Evolutionary conservation across 2,888 invertebrate species (phyloP), one percentile per base, ranked within the genome.

Genomic region (Melieria crassipennis): DNA sequence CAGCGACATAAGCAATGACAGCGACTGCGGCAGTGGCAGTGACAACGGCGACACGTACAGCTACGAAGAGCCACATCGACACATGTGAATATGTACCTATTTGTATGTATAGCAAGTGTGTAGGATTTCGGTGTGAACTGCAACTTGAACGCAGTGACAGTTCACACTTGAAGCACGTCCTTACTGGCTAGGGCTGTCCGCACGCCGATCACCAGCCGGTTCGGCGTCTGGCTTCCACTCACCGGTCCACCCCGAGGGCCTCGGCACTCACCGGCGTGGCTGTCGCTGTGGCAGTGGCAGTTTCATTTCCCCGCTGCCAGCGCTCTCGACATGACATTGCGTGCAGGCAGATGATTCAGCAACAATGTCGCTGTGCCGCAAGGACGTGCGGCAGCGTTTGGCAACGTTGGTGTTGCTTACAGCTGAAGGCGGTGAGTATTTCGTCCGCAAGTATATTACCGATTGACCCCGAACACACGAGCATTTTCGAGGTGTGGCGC

Each of bases 261-360:
- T 30, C 3, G 30, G 2, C 52, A 52, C 52, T n/a, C 0, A 11
- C 11, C 50, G 10, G 5, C 52, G 13, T 13, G 13, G 4, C 4
- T 6, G 11, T 52, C 9, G 11, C 13, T 6, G 5, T 52, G 11
- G 6, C 10, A 5, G 11, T 57, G 9, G n/a, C 70, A 68, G 69
- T 73, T 73, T 72, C 69, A 70, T 75, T 74, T 74, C 73, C 73
- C 65, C 42, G 52, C 60, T 75, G 75, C 74, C 75, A 75, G 70
- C 74, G 73, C 64, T 74, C 71, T 71, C 55, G 62, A 75, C 75
- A 73, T 76, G 75, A 74, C 73, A 73, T 73, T 74, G 74, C 73
- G 75, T 79, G 73, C 74, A 73, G 66, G 65, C 73, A 75, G 75
- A 73, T 75, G 74, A 77, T 77, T 78, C 78, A 81, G 76, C 79